These are phyloP conservation scores for Typhlichthys eigenmanni DNA, from an alignment of 2,797 vertebrate genomes.

Conservation along the genomic window DNA sequence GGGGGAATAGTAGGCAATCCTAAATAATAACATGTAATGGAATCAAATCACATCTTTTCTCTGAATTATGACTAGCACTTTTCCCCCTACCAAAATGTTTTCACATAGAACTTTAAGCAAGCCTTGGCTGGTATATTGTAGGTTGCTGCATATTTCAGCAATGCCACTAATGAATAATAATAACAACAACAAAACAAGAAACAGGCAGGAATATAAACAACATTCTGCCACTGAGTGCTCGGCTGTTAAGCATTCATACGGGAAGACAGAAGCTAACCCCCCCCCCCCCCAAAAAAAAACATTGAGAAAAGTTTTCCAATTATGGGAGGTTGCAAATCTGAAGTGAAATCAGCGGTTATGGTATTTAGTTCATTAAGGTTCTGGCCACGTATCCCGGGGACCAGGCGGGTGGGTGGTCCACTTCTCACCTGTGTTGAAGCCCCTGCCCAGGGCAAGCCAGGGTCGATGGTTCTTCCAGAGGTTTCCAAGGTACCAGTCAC, in stretches of 20 bases:
- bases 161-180: too few species aligned
- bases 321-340: not conserved
- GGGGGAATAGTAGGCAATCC: not conserved
- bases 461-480: slow-evolving; percentile 98
- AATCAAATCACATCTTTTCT: slow-evolving; percentile 34
- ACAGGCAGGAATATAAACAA: not conserved
- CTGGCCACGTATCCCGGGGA: too few species aligned
- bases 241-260: not conserved
- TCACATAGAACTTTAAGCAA: slow-evolving; percentile 15
- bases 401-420: not conserved
- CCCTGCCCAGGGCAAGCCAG: slow-evolving; percentile 93
- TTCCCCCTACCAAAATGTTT: slow-evolving; percentile 15
- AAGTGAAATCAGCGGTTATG: not conserved
- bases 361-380: not conserved
- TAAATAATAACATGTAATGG: slow-evolving; percentile 32
- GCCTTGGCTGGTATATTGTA: slow-evolving; percentile 1
- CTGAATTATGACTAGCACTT: slow-evolving; percentile 3
- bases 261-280: not conserved
- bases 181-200: too few species aligned
- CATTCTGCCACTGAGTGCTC: not conserved
- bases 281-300: not conserved
- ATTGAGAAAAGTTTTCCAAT: not conserved
- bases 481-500: slow-evolving; percentile 98
- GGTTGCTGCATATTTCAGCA: slow-evolving; percentile 19
- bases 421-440: slow-evolving; percentile 92